A percentile compares a stretch with the other conserved stretches of the same genome.
Evolutionary conservation across 2,888 invertebrate species (phyloP).

Genomic region (Geotrupes spiniger): DNA sequence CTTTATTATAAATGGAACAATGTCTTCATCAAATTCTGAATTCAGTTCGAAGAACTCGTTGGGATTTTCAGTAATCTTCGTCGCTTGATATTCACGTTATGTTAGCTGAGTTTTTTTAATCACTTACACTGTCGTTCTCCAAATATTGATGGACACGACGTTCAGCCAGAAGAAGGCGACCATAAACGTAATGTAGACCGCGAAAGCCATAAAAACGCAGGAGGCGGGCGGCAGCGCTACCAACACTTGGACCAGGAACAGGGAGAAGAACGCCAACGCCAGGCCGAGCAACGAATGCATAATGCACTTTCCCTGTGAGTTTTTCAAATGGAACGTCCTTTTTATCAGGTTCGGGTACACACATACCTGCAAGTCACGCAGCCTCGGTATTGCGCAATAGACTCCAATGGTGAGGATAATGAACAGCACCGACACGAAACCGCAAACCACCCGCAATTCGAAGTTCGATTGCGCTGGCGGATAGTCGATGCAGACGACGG

Average conservation of each 20-base stretch:
- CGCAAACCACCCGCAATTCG: conserved; percentile 29
- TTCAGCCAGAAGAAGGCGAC: conserved; percentile 73
- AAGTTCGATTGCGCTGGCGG: too few relatives aligned
- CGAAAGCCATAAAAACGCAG: conserved; percentile 54
- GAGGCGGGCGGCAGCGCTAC: conserved; percentile 44
- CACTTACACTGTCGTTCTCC: conserved; percentile 65
- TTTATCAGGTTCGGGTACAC: neutral
- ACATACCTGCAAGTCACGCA: conserved; percentile 55
- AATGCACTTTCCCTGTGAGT: conserved; percentile 63
- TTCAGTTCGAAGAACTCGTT: too few relatives aligned
- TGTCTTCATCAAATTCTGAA: too few relatives aligned
- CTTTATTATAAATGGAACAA: too few relatives aligned
- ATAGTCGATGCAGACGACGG: conserved; percentile 42
- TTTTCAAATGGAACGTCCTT: conserved; percentile 12
- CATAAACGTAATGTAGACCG: conserved; percentile 54
- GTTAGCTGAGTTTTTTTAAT: too few relatives aligned
- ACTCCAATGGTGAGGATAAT: conserved; percentile 59
- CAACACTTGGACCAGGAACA: conserved; percentile 58
- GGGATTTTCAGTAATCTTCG: too few relatives aligned
- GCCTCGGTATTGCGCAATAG: conserved; percentile 59
- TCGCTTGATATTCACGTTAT: too few relatives aligned
- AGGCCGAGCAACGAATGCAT: conserved; percentile 61
- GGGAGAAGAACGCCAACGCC: conserved; percentile 57
- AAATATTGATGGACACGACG: conserved; percentile 65
- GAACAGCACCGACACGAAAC: conserved; percentile 52